A percentile compares a stretch with the other conserved stretches of the same genome.
phyloP scores from a whole-genome alignment of 1,140 invertebrate genomes.

The Zaprionus ornatus region DNA sequence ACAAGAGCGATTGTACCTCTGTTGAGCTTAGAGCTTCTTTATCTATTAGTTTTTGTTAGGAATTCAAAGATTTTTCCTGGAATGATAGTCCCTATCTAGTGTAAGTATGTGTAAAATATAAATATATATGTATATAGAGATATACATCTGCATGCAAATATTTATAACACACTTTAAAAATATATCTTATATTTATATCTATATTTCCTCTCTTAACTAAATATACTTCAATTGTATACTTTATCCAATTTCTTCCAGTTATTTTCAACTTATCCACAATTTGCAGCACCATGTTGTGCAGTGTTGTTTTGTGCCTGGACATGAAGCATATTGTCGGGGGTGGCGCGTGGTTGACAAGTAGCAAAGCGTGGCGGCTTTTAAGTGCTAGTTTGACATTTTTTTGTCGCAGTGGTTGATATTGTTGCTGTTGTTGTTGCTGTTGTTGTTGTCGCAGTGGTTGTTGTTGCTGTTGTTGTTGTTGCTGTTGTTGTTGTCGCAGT shows the following conservation, averaged over 20 bases:
- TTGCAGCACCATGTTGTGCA: conserved; percentile 3
- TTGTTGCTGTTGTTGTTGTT: conserved; percentile 17
- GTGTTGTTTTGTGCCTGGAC: conserved; percentile 59
- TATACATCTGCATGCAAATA: too few species aligned
- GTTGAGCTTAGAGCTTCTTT: too few species aligned
- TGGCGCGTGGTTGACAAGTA: conserved; percentile 79
- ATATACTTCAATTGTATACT: too few species aligned
- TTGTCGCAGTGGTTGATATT: conserved; percentile 36
- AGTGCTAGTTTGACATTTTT: conserved; percentile 81
- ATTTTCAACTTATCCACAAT: neutral
- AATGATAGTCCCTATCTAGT: too few species aligned
- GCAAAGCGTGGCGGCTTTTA: conserved; percentile 80
- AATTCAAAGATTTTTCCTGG: too few species aligned
- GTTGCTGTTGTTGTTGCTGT: conserved; percentile 20
- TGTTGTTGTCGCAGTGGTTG: conserved; percentile 28
- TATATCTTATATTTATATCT: too few species aligned
- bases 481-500: conserved; percentile 29
- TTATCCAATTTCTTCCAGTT: neutral
- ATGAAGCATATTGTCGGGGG: conserved; percentile 75
- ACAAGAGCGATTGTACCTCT: too few species aligned
- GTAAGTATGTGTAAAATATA: too few species aligned
- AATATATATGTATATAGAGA: too few species aligned
- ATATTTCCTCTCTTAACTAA: too few species aligned
- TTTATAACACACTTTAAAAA: too few species aligned
- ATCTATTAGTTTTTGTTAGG: too few species aligned